Percentiles rank a stretch among this genome's conserved stretches.
Evolutionary conservation across 1,140 invertebrate genomes (phyloP).

Genomic region (Diplogasteroides magnus): DNA sequence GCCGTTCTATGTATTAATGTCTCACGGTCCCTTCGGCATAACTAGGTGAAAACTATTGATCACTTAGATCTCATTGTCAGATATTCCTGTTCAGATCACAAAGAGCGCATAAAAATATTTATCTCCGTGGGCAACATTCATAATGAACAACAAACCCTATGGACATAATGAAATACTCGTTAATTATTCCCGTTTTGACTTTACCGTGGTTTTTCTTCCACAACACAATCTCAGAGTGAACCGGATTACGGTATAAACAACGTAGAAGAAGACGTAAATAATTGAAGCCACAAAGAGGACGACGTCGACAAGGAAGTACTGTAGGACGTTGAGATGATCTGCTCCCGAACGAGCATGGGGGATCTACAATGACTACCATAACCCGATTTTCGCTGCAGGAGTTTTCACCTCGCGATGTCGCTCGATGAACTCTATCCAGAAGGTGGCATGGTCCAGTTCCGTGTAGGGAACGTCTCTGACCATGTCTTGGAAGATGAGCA

Average conservation of each 20-base stretch:
- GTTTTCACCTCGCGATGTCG: constrained; percentile 49
- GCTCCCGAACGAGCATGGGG: constrained; percentile 52
- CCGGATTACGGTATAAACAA: constrained; percentile 36
- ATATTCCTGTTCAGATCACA: no score
- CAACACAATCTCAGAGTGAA: constrained; percentile 30
- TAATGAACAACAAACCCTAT: no score
- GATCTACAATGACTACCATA: neutral
- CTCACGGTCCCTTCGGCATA: no score
- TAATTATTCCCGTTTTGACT: no score
- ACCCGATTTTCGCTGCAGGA: neutral
- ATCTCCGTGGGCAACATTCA: no score
- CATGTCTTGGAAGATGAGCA: constrained; percentile 55
- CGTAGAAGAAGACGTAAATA: constrained; percentile 25
- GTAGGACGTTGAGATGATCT: constrained; percentile 47
- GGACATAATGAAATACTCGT: no score
- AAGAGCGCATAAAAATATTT: no score
- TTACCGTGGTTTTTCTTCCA: no score
- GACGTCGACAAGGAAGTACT: constrained; percentile 53
- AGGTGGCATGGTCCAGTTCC: constrained; percentile 53
- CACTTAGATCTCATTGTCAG: no score
- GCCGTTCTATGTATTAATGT: no score
- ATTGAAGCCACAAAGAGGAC: constrained; percentile 41
- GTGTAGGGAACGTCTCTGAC: constrained; percentile 53
- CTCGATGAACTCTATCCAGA: constrained; percentile 55
- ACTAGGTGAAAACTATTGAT: no score